Evolutionary conservation across 2,888 invertebrate genomes (phyloP).

Genomic region (Sarcophaga subvicina): DNA sequence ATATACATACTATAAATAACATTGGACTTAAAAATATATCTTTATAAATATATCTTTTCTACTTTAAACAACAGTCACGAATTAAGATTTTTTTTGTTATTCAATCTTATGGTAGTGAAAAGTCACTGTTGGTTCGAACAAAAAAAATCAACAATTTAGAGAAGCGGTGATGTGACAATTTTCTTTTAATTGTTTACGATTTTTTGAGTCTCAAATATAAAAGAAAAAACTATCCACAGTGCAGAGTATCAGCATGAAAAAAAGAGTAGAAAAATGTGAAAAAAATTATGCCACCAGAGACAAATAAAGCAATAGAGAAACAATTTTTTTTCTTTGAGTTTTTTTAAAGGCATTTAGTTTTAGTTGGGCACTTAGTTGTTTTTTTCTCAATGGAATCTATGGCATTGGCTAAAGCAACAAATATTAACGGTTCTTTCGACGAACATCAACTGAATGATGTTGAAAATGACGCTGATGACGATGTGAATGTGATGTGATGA

Average conservation of each 20-base stretch:
- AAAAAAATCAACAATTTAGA: conserved; percentile 38
- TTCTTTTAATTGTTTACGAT: conserved; percentile 62
- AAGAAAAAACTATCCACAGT: too few relatives aligned
- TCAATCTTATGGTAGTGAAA: too few relatives aligned
- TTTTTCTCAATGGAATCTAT: neutral
- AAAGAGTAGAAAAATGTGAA: too few relatives aligned
- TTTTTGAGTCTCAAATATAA: conserved; percentile 44
- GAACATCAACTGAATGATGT: conserved; percentile 43
- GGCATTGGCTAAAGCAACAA: neutral
- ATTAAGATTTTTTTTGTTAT: too few relatives aligned
- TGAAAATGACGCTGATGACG: conserved; percentile 14
- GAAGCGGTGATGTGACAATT: conserved; percentile 56
- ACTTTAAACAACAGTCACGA: too few relatives aligned
- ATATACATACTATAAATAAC: too few relatives aligned
- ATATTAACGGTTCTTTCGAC: neutral
- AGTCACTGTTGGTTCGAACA: neutral
- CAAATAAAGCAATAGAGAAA: conserved; percentile 1
- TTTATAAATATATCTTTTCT: too few relatives aligned
- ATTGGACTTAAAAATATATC: too few relatives aligned
- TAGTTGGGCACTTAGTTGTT: conserved; percentile 56
- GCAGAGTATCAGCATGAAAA: too few relatives aligned
- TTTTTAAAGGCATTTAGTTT: conserved; percentile 39
- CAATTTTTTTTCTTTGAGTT: conserved; percentile 8
- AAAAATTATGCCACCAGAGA: too few relatives aligned
- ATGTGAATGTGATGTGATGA: conserved; percentile 9